Evolutionary conservation across 1,140 invertebrate genomes (phyloP), one percentile per base, ranked within the genome.

Genomic region (Bombus superbus): DNA sequence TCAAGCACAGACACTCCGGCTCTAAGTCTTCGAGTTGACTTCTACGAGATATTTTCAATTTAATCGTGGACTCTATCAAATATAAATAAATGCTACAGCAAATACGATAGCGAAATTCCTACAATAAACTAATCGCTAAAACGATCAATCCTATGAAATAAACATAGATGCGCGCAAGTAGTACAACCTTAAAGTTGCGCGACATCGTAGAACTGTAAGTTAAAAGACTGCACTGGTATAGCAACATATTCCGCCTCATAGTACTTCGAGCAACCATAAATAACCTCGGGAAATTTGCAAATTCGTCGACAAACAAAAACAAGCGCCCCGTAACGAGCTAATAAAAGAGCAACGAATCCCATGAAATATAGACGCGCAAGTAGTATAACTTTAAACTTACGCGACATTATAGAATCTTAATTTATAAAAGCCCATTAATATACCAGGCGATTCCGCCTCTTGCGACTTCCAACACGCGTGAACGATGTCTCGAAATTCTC

Each of bases 321-420:
- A 22, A 53, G 1, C 1, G 47, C 47, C 18, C 4, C 4, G 1
- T n/a, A n/a, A 11, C 1, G 11, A 28, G 28, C 10, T n/a, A 62
- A n/a, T 5, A 53, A 53, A 22, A 53, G 22, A 13, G 8, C 59
- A 3, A 4, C 28, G 59, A 62, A 62, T 62, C 28, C 28, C 28
- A n/a, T 62, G 3, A n/a, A 62, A 1, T 62, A 28, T 4, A n/a
- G 10, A n/a, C 2, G n/a, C 4, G 22, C 28, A 62, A 62, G 1
- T 62, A n/a, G 3, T n/a, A 62, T 0, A 62, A 62, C 10, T 0
- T 62, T n/a, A n/a, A n/a, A 62, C 0, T 0, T 40, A 3, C 1
- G 1, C 22, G 22, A 4, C 10, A 25, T 53, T 53, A 22, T 22
- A 53, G 18, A 53, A 53, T 53, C 18, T 53, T 8, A 53, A 53